Conservation (phyloP, 2,797 vertebrate species). For the Syndactyla subalaris region DNA sequence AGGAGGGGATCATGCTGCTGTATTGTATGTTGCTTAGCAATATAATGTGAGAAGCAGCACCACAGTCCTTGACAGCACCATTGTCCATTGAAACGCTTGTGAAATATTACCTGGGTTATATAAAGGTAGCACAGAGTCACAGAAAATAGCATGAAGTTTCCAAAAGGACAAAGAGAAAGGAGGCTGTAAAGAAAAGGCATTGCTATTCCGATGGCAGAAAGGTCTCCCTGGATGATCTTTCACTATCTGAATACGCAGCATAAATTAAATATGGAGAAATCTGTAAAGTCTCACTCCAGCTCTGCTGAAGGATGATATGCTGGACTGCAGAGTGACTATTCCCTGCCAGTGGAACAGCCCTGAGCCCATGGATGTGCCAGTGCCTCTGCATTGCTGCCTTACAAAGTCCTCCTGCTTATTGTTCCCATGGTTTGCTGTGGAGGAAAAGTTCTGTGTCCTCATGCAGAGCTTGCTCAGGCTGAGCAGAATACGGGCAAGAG, state of each 20-base stretch:
- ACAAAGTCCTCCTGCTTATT: background rate
- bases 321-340: background rate
- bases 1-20: constrained; percentile 61
- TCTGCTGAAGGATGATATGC: background rate
- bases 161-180: constrained; percentile 20
- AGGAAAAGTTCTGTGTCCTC: background rate
- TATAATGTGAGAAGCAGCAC: constrained; percentile 65
- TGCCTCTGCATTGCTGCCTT: background rate
- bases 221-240: constrained; percentile 10
- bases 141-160: constrained; percentile 37
- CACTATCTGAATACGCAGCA: background rate
- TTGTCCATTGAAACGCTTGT: constrained; percentile 64
- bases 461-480: background rate
- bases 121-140: constrained; percentile 41
- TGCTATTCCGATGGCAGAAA: background rate
- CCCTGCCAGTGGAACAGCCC: background rate
- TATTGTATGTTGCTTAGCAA: constrained; percentile 74
- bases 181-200: background rate
- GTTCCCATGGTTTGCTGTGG: background rate
- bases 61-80: constrained; percentile 65
- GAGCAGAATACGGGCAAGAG: background rate
- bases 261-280: constrained; percentile 16
- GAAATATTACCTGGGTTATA: constrained; percentile 67
- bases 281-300: background rate
- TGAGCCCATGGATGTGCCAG: background rate